Evolutionary conservation across 2,113 vertebrate species (phyloP).

Genomic region (Chascanopsetta lugubris): DNA sequence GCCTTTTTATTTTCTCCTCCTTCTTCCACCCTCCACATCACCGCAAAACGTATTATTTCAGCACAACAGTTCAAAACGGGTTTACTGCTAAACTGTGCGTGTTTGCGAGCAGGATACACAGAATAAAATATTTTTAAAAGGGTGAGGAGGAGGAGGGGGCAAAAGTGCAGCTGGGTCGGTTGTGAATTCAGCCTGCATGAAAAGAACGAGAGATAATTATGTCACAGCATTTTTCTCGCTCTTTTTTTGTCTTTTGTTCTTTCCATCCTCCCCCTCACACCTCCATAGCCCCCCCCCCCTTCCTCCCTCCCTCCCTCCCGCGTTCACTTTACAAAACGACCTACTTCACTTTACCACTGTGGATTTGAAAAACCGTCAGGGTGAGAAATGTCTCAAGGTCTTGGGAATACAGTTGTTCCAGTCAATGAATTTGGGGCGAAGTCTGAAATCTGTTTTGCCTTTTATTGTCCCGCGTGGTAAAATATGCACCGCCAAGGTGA

Average conservation of each 20-base stretch:
- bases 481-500: conserved; percentile 81
- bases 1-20: conserved; percentile 44
- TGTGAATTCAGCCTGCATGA: conserved; percentile 49
- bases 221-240: conserved; percentile 39
- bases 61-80: conserved; percentile 6
- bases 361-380: conserved; percentile 77
- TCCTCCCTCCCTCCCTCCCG: conserved; percentile 35
- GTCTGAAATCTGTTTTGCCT: conserved; percentile 81
- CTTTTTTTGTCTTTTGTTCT: conserved; percentile 65
- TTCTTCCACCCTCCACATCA: neutral
- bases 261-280: conserved; percentile 17
- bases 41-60: conserved; percentile 35
- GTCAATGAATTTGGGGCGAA: conserved; percentile 81
- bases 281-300: conserved; percentile 36
- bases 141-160: neutral
- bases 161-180: conserved; percentile 21
- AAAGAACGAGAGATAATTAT: conserved; percentile 64
- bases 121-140: conserved; percentile 23
- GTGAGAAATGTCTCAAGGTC: conserved; percentile 83
- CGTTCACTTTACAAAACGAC: conserved; percentile 77
- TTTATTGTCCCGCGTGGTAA: conserved; percentile 80
- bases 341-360: conserved; percentile 79
- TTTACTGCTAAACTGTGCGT: conserved; percentile 18
- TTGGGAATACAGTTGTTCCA: conserved; percentile 84
- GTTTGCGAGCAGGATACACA: conserved; percentile 18